phyloP scores from a whole-genome alignment of 2,888 invertebrate genomes.

The Cantharis rustica region DNA sequence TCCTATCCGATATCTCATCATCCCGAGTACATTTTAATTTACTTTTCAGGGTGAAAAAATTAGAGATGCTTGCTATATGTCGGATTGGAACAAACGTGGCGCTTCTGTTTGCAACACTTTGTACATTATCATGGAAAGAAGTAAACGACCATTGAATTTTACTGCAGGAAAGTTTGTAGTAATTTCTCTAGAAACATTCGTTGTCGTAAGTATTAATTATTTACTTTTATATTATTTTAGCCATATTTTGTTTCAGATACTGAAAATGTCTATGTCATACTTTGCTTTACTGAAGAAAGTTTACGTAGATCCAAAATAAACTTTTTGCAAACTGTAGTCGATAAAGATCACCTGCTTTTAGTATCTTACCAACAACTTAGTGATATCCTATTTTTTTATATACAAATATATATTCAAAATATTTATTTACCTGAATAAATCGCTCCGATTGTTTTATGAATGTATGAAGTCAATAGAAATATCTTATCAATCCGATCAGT shows the following conservation, averaged over 20 bases:
- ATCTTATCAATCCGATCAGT: too few relatives aligned
- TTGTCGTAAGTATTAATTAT: neutral
- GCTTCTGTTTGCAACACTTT: neutral
- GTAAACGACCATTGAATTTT: neutral
- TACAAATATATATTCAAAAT: too few relatives aligned
- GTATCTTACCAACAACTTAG: neutral
- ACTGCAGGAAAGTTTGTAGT: conserved; percentile 2
- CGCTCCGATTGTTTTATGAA: too few relatives aligned
- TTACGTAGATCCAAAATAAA: neutral
- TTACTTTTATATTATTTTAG: neutral
- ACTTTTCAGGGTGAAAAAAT: neutral
- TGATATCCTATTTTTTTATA: too few relatives aligned
- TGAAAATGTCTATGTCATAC: neutral
- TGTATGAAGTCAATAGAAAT: too few relatives aligned
- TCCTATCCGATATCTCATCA: neutral
- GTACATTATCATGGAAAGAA: conserved; percentile 8
- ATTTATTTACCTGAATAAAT: too few relatives aligned
- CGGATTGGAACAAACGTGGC: neutral
- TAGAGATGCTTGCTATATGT: conserved; percentile 3
- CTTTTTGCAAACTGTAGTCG: neutral
- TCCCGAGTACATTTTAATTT: neutral
- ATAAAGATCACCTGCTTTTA: neutral
- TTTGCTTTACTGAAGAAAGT: neutral
- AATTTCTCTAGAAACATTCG: neutral
- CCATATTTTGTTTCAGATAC: neutral